Percentiles rank a stretch among this genome's conserved stretches.
Conservation (phyloP, 2,113 vertebrate genomes). For the Cyprinodon brontotheroides region DNA sequence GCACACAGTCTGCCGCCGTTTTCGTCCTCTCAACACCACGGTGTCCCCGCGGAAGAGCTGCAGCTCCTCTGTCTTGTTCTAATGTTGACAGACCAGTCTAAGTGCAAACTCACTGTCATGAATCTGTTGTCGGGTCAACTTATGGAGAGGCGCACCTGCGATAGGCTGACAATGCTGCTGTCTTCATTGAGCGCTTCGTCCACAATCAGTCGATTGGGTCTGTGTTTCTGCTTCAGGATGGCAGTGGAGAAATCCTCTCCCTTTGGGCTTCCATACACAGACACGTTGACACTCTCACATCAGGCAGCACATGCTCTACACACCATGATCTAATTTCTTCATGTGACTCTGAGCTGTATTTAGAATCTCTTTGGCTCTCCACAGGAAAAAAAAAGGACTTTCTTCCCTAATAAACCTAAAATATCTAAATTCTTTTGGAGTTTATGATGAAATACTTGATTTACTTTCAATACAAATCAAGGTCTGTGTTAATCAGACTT, state of each 20-base stretch:
- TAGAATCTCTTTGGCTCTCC: constrained; percentile 61
- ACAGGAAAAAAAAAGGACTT: constrained; percentile 41
- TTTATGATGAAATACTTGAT: neutral
- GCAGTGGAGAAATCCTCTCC: constrained; percentile 80
- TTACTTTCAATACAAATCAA: neutral
- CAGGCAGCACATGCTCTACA: constrained; percentile 1
- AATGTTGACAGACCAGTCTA: neutral
- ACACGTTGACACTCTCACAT: constrained; percentile 31
- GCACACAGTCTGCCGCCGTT: constrained; percentile 92
- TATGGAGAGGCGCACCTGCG: constrained; percentile 64
- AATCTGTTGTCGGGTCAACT: neutral
- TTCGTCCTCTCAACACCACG: constrained; percentile 91
- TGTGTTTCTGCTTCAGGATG: constrained; percentile 80
- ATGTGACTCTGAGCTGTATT: constrained; percentile 76
- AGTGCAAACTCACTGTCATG: neutral
- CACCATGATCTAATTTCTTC: constrained; percentile 71
- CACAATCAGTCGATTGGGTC: constrained; percentile 81
- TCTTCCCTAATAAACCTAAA: neutral
- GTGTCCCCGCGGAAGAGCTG: constrained; percentile 96
- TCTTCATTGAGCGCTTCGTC: constrained; percentile 81
- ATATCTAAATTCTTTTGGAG: neutral
- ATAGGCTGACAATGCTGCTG: constrained; percentile 81
- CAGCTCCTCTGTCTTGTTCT: constrained; percentile 95
- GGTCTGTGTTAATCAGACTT: neutral
- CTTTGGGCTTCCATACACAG: constrained; percentile 67